Evolutionary conservation across 2,888 invertebrate genomes (phyloP).

Genomic region (Melinaea marsaeus): DNA sequence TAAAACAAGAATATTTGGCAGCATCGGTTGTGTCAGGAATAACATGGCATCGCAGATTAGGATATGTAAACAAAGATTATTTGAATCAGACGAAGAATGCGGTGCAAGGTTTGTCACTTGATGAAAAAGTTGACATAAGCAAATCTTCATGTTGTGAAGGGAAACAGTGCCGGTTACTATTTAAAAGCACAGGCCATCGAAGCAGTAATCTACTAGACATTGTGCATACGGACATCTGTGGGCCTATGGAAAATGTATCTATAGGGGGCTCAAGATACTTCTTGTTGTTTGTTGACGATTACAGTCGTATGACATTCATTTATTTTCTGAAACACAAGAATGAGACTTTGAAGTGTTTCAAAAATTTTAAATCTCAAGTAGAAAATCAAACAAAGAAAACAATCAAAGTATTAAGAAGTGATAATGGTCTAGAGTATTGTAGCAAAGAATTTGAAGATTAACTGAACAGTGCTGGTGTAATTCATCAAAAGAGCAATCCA

Average conservation of each 20-base stretch:
- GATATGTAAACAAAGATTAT: conserved; percentile 22
- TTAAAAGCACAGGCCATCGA: conserved; percentile 11
- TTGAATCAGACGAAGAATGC: conserved; percentile 20
- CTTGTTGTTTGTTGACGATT: conserved; percentile 13
- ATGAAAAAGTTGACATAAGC: conserved; percentile 16
- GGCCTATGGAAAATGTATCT: too few species aligned
- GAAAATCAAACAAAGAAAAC: conserved; percentile 16
- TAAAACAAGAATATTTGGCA: conserved; percentile 1
- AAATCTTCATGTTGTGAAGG: conserved; percentile 24
- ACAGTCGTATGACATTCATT: too few species aligned
- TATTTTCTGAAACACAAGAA: too few species aligned
- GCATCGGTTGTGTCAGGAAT: conserved; percentile 14
- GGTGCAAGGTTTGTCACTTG: conserved; percentile 18
- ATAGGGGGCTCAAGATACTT: conserved; percentile 9
- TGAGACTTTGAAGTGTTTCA: too few species aligned
- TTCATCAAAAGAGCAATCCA: conserved; percentile 30
- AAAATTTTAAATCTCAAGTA: accelerated
- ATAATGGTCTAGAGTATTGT: conserved; percentile 22
- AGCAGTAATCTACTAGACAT: conserved; percentile 16
- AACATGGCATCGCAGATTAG: conserved; percentile 24
- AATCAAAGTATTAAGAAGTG: conserved; percentile 34
- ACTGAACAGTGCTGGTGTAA: conserved; percentile 19
- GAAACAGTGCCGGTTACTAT: conserved; percentile 22
- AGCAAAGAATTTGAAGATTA: conserved; percentile 16
- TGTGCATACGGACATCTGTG: conserved; percentile 23